Conservation (phyloP, 2,888 invertebrate species). For the Thysanoteuthis rhombus region DNA sequence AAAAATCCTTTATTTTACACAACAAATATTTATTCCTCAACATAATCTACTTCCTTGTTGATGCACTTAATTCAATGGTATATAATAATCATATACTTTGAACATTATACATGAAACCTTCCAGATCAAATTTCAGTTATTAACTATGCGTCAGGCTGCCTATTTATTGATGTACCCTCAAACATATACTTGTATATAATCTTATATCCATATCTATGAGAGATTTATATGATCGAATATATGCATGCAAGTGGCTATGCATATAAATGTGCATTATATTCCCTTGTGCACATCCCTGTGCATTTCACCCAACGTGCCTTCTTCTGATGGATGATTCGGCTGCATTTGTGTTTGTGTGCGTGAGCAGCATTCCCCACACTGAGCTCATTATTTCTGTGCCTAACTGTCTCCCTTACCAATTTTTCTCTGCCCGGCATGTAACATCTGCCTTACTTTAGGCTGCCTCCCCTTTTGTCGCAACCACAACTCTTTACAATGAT, state of each 20-base stretch:
- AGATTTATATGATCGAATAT: neutral
- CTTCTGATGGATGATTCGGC: neutral
- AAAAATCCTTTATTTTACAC: too few species aligned
- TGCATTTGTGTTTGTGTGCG: too few species aligned
- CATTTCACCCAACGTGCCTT: neutral
- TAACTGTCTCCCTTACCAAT: neutral
- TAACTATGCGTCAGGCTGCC: too few species aligned
- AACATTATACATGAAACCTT: too few species aligned
- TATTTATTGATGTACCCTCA: too few species aligned
- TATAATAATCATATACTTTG: too few species aligned
- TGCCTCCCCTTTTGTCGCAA: neutral
- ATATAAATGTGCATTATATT: neutral
- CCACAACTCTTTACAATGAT: neutral
- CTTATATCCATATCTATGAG: neutral
- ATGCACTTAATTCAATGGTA: too few species aligned
- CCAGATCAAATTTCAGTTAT: too few species aligned
- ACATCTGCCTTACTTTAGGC: constrained; percentile 12
- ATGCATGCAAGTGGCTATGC: neutral
- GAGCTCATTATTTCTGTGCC: neutral
- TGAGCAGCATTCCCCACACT: neutral
- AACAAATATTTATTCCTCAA: too few species aligned
- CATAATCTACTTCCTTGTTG: too few species aligned
- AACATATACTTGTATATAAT: neutral
- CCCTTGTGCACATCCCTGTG: neutral
- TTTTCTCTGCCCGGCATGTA: neutral